Conservation (phyloP, 2,113 vertebrate genomes). For the Odocoileus hemionus region DNA sequence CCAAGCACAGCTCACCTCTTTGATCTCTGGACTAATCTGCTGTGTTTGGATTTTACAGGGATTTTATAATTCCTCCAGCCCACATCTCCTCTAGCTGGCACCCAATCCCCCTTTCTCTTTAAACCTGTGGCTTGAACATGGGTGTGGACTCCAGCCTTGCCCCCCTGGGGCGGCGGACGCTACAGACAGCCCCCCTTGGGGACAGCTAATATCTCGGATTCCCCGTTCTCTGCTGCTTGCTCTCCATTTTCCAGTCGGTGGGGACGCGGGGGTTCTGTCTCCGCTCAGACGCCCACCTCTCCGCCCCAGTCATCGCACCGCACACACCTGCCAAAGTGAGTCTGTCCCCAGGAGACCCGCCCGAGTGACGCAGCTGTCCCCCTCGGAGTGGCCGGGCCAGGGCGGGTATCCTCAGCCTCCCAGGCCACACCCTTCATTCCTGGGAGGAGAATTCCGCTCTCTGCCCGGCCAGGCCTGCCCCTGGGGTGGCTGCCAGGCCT, state of each 20-base stretch:
- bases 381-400: background rate
- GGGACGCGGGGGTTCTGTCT: background rate
- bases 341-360: background rate
- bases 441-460: background rate
- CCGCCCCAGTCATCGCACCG: rapidly evolving
- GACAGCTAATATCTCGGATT: rapidly evolving
- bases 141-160: background rate
- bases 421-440: background rate
- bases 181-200: rapidly evolving
- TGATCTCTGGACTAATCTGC: background rate
- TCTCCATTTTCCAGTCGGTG: background rate
- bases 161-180: background rate
- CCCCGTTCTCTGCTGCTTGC: background rate
- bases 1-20: too few species aligned
- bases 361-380: rapidly evolving
- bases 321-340: background rate
- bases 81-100: background rate
- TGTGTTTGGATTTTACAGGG: background rate
- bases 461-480: background rate
- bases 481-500: background rate
- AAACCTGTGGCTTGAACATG: background rate
- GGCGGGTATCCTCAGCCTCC: rapidly evolving
- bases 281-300: background rate
- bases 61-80: background rate
- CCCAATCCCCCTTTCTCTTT: too few species aligned